Evolutionary conservation across 1,140 invertebrate genomes (phyloP).

Genomic region (Aphaenogaster floridana): DNA sequence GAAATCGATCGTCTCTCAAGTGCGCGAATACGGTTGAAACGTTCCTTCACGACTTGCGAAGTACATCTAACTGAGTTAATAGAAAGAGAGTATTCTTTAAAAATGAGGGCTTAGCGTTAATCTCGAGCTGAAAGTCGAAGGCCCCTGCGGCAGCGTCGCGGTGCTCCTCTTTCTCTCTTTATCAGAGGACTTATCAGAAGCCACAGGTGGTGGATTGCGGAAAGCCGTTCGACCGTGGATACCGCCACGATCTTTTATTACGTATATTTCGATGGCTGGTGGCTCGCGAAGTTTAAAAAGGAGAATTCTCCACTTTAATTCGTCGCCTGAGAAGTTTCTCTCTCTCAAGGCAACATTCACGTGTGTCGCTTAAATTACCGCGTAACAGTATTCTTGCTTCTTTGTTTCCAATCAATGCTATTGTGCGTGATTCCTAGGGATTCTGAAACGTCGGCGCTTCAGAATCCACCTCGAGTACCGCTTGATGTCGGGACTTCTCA

Average conservation of each 20-base stretch:
- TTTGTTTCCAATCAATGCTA: slow-evolving; percentile 47
- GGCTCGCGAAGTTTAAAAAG: background rate
- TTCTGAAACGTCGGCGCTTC: slow-evolving; percentile 61
- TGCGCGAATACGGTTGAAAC: background rate
- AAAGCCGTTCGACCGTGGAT: background rate
- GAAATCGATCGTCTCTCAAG: background rate
- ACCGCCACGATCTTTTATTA: slow-evolving; percentile 36
- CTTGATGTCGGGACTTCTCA: slow-evolving; percentile 53
- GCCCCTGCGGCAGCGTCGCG: background rate
- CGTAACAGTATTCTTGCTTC: background rate
- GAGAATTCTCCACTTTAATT: slow-evolving; percentile 18
- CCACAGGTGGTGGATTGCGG: slow-evolving; percentile 55
- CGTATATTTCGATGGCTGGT: slow-evolving; percentile 17
- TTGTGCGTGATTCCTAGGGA: slow-evolving; percentile 42
- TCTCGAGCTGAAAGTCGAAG: slow-evolving; percentile 46
- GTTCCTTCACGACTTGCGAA: background rate
- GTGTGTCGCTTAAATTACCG: slow-evolving; percentile 24
- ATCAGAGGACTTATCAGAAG: slow-evolving; percentile 47
- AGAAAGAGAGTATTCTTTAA: slow-evolving; percentile 26
- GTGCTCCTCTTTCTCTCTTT: slow-evolving; percentile 23
- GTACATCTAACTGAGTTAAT: slow-evolving; percentile 12
- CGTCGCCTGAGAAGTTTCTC: slow-evolving; percentile 25
- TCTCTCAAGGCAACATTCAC: background rate
- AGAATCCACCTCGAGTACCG: slow-evolving; percentile 63
- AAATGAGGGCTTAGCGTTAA: slow-evolving; percentile 39